Conservation (phyloP, 2,888 invertebrate species). For the Tipula vernalis region DNA sequence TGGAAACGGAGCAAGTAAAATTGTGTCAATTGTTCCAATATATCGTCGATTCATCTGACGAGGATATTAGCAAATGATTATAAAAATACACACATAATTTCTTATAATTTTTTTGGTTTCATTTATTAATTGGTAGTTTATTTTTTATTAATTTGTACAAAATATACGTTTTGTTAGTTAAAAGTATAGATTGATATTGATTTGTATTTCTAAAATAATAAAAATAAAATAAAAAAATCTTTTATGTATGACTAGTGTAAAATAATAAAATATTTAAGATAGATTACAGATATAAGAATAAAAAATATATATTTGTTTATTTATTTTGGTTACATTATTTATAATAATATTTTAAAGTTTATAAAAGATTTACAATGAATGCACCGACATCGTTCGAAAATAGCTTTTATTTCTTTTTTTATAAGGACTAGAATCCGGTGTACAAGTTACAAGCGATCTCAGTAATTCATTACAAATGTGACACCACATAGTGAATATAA, state of each 20-base stretch:
- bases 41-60: background rate
- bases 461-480: background rate
- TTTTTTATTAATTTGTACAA: background rate
- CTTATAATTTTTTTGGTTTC: background rate
- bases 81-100: background rate
- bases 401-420: background rate
- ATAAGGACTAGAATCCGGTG: background rate
- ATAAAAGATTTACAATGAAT: background rate
- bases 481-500: background rate
- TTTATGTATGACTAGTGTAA: background rate
- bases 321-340: conserved; percentile 6
- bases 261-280: background rate
- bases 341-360: background rate
- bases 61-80: background rate
- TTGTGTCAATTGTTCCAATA: background rate
- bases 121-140: background rate
- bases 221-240: background rate
- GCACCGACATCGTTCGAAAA: background rate
- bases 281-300: background rate
- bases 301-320: background rate
- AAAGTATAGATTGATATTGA: background rate
- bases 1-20: background rate
- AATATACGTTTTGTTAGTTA: background rate
- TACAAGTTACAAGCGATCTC: background rate
- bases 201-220: background rate